These are phyloP conservation scores for Acleris cristana DNA, from an alignment of 2,888 invertebrate species.

Conservation along the genomic window DNA sequence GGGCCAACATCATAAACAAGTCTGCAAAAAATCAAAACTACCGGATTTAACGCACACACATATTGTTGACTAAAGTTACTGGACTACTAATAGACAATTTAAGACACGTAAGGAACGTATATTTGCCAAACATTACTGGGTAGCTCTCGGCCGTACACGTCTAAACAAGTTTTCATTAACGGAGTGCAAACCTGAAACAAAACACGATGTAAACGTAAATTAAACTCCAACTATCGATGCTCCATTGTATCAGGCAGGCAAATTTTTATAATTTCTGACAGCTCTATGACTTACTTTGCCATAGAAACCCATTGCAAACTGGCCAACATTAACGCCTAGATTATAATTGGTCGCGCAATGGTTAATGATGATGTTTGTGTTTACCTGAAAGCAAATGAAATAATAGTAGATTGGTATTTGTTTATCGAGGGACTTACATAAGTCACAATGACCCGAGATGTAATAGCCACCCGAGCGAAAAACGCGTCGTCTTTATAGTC, in stretches of 20 bases:
- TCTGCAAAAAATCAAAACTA: no score
- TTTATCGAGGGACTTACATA: no score
- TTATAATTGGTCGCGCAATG: constrained; percentile 76
- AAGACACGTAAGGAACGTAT: constrained; percentile 59
- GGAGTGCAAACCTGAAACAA: constrained; percentile 67
- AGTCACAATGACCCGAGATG: no score
- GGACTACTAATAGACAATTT: constrained; percentile 23
- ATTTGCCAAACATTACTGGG: constrained; percentile 75
- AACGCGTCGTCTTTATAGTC: no score
- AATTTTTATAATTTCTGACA: constrained; percentile 21
- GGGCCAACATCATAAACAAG: no score
- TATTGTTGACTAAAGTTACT: no score
- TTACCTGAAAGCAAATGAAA: constrained; percentile 61
- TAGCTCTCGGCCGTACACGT: constrained; percentile 69
- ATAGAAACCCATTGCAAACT: constrained; percentile 69
- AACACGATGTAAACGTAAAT: constrained; percentile 20
- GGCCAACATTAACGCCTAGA: constrained; percentile 63
- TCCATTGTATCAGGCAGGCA: constrained; percentile 11
- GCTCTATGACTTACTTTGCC: constrained; percentile 62
- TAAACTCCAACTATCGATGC: not conserved
- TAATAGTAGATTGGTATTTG: not conserved
- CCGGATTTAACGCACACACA: no score
- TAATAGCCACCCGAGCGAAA: no score
- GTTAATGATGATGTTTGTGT: constrained; percentile 71
- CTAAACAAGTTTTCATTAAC: constrained; percentile 69